phyloP scores from a whole-genome alignment of 2,113 vertebrate species.

The Numenius arquata region DNA sequence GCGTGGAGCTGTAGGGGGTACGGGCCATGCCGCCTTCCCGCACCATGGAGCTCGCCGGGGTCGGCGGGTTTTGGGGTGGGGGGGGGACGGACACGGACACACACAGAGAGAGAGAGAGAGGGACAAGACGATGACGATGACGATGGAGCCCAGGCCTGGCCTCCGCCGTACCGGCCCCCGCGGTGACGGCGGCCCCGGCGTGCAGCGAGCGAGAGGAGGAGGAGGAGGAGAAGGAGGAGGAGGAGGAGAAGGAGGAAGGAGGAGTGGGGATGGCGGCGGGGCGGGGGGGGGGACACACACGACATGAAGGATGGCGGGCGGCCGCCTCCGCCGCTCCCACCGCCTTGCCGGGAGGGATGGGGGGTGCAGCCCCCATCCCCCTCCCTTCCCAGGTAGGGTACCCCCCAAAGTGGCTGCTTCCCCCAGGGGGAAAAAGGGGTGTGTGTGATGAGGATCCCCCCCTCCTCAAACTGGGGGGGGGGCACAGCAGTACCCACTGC shows the following conservation, averaged over 20 bases:
- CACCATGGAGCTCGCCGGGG: conserved; percentile 81
- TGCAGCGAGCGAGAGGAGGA: neutral
- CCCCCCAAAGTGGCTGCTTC: neutral
- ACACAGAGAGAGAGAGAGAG: neutral
- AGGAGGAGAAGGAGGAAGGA: neutral
- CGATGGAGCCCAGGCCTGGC: neutral
- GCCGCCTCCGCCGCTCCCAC: neutral
- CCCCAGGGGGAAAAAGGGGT: too few relatives aligned
- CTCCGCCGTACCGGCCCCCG: neutral
- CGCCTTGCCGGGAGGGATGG: conserved; percentile 12
- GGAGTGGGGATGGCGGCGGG: neutral
- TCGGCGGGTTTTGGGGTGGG: neutral
- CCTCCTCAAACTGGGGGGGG: neutral
- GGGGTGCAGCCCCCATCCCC: neutral
- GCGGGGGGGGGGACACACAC: too few relatives aligned
- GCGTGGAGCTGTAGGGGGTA: conserved; percentile 92
- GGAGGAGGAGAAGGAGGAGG: neutral
- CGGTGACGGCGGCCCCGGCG: neutral
- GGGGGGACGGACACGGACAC: neutral
- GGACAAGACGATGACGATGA: neutral
- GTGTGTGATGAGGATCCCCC: neutral
- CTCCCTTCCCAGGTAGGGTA: neutral
- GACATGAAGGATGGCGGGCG: neutral
- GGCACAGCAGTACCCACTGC: neutral
- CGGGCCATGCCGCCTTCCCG: conserved; percentile 97